A percentile compares a stretch with the other conserved stretches of the same genome.
Conservation (phyloP, 2,797 vertebrate genomes). For the Sparidentex hasta region DNA sequence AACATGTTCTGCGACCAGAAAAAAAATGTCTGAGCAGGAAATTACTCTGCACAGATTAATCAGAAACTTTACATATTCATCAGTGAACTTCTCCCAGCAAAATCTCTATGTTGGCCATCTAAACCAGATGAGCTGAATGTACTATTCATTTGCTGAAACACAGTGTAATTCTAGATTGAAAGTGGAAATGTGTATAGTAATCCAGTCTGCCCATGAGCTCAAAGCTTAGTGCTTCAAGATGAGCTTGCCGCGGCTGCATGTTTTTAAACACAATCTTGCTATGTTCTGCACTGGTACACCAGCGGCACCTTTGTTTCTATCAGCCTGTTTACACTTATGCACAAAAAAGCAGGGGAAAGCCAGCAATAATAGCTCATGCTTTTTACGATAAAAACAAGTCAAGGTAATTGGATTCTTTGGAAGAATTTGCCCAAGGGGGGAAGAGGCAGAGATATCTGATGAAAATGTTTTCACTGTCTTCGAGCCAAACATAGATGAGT, state of each 20-base stretch:
- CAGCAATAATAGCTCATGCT: not conserved
- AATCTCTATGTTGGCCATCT: constrained; percentile 27
- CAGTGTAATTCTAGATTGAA: constrained; percentile 14
- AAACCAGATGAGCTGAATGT: constrained; percentile 54
- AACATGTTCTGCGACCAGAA: constrained; percentile 71
- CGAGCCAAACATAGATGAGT: not conserved
- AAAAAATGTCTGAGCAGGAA: constrained; percentile 71
- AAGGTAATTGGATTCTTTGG: not conserved
- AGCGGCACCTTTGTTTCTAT: not conserved
- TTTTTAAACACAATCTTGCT: constrained; percentile 4
- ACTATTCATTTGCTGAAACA: constrained; percentile 37
- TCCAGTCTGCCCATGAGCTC: not conserved
- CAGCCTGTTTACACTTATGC: not conserved
- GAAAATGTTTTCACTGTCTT: constrained; percentile 1
- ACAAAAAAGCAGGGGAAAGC: constrained; percentile 2
- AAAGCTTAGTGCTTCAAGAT: constrained; percentile 18
- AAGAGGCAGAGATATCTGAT: not conserved
- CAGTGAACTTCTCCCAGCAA: constrained; percentile 35
- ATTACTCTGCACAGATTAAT: constrained; percentile 70
- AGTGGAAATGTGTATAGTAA: constrained; percentile 26
- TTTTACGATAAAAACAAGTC: not conserved
- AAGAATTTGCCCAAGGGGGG: not conserved
- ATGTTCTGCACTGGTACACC: not conserved
- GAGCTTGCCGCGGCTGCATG: not conserved
- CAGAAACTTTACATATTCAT: constrained; percentile 68